Base-by-base conservation (phyloP, 2,888 invertebrate species). In the Epirrita christyi region DNA sequence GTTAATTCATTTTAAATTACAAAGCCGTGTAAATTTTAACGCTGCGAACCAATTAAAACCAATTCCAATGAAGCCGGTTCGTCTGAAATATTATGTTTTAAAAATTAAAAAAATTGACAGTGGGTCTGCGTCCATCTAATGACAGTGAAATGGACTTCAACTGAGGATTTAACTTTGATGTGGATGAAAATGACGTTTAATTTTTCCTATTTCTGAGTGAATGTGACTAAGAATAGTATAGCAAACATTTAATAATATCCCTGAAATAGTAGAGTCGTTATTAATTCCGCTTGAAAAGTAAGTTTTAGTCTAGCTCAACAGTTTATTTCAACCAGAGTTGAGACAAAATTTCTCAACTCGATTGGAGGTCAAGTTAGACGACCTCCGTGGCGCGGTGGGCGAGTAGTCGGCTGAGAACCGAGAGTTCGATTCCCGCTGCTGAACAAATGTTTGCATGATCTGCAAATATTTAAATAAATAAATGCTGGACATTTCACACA, bases 1-100 rank as follows among this genome's bases (percentile, higher is more conserved):
- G 84, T 77, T 70, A 63, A 68, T 70, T 69, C 68, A 71, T 75
- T 72, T 64, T 54, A 68, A 73, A 70, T 73, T 68, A 73, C 69
- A 72, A 66, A 71, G 59, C 67, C 64, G 68, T 56, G 59, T 61
- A 51, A 71, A 71, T 64, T 67, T 66, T 63, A 70, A 66, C 53
- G 59, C 58, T 58, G 55, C 47, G 54, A 60, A 71, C 70, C 68
- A 68, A 69, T 73, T 70, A 70, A 63, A 61, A 56, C 59, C 62
- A 55, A 67, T 68, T 65, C 55, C 58, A 66, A 70, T 69, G 61
- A 61, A 61, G 51, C 70, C 69, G 56, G 61, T 60, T 55, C 54
- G 58, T 66, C 58, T 56, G 63, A 60, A 21, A 62, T 56, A 55
- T 56, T 60, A 62, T 61, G 58, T 61, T 54, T 59, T 54, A 54